Evolutionary conservation across 2,888 invertebrate species (phyloP), one percentile per base, ranked within the genome.

Genomic region (Ectobius pallidus): DNA sequence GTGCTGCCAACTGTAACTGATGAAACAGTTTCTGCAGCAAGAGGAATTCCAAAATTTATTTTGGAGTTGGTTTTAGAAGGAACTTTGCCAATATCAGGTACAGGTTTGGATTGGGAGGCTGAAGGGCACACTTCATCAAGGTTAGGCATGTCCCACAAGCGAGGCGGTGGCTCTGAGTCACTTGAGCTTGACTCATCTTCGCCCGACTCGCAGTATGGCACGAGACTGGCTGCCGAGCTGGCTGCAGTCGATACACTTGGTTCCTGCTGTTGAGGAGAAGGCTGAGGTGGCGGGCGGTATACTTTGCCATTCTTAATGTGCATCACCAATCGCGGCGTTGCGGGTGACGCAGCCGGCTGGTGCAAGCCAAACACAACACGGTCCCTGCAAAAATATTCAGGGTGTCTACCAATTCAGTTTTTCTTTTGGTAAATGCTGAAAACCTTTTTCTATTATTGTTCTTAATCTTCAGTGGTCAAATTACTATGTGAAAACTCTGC

Each of bases 111-210:
- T 27, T 34, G 62, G 30, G 49, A 27, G 58, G 58, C 14, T 16
- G 30, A n/a, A 30, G 58, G 58, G 30, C 27, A 44, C 46, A 27
- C 30, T 27, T 65, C 65, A 46, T 22, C 61, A 42, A 72, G 72
- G 34, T 62, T 69, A 18, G 72, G 72, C 72, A 72, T 73, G 42
- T 73, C 73, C 22, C 25, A 62, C n/a, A 27, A 46, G 27, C 27
- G 22, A 25, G 30, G 34, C 30, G 69, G 30, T 65, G 34, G 81
- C 81, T 75, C 76, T n/a, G 72, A 58, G 16, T 83, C 82, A n/a
- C 81, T 81, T 1, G 65, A 65, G 62, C 78, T 79, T 32, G 82
- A 81, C 72, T 83, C 84, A 61, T 83, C 83, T 39, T 82, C 81
- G 70, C 84, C 84, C 16, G 65, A 65, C 65, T 65, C 65, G 25